Conservation (phyloP, 2,888 invertebrate genomes). For the Coelopa pilipes region DNA sequence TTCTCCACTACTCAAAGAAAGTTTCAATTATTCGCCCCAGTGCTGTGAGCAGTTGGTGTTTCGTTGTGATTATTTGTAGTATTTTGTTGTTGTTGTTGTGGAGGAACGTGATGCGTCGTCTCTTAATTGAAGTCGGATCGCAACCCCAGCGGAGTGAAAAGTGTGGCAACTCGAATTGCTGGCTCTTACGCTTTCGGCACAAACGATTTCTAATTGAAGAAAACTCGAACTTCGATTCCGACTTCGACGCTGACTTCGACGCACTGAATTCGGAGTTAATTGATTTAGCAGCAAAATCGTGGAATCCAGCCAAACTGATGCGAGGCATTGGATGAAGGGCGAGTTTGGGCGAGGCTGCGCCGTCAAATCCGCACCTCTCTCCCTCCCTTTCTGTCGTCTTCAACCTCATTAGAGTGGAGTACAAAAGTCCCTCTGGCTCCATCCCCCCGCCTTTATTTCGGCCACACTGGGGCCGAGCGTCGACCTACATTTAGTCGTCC, state of each 20-base stretch:
- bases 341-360: too few relatives aligned
- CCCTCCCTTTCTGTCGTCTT: too few relatives aligned
- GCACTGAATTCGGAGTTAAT: too few relatives aligned
- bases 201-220: conserved; percentile 15
- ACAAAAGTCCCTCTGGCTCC: too few relatives aligned
- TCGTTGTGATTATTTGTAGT: background rate
- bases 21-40: conserved; percentile 11
- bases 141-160: background rate
- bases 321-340: background rate
- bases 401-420: too few relatives aligned
- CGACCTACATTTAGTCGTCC: too few relatives aligned
- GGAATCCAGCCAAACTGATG: background rate
- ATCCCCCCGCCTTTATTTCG: too few relatives aligned
- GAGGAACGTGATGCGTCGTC: conserved; percentile 21
- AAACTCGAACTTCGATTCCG: background rate
- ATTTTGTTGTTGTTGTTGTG: background rate
- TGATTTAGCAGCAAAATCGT: too few relatives aligned
- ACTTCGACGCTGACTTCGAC: background rate
- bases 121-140: conserved; percentile 29
- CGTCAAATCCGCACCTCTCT: too few relatives aligned
- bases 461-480: too few relatives aligned
- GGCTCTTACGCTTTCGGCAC: too few relatives aligned
- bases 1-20: conserved; percentile 19
- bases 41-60: conserved; percentile 1
- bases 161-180: conserved; percentile 10